Conservation (phyloP, 2,113 vertebrate genomes). For the Anoura caudifer region DNA sequence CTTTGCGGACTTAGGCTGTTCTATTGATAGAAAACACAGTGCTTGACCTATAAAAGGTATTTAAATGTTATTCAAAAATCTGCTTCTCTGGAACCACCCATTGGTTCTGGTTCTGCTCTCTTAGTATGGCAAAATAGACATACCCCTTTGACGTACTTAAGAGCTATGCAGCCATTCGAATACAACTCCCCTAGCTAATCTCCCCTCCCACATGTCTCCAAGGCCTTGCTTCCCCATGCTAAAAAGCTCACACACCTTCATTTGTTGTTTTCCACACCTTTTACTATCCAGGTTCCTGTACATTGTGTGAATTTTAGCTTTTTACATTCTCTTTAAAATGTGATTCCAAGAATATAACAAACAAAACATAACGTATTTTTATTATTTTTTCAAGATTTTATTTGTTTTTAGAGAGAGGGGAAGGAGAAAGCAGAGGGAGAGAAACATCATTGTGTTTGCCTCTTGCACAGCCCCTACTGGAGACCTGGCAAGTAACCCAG, state of each 20-base stretch:
- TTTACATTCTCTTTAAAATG: conserved; percentile 10
- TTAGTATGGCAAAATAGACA: neutral
- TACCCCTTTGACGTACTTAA: neutral
- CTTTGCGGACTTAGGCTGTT: neutral
- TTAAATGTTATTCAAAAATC: neutral
- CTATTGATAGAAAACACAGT: neutral
- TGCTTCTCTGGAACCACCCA: neutral
- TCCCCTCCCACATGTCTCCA: neutral
- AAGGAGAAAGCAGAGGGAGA: no score
- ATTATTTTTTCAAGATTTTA: neutral
- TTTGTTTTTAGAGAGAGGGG: no score
- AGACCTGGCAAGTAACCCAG: no score
- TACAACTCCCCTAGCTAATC: neutral
- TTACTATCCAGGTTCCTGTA: neutral
- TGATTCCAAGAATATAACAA: neutral
- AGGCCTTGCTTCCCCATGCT: neutral
- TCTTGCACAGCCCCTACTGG: no score
- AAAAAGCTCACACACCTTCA: neutral
- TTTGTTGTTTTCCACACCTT: neutral
- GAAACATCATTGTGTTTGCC: no score
- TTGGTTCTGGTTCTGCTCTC: neutral
- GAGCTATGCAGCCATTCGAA: neutral
- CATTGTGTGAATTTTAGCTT: neutral
- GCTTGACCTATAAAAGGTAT: neutral
- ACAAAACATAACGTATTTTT: neutral